Evolutionary conservation across 2,888 invertebrate species (phyloP), one percentile per base, ranked within the genome.

Genomic region (Dermolepida albohirtum): DNA sequence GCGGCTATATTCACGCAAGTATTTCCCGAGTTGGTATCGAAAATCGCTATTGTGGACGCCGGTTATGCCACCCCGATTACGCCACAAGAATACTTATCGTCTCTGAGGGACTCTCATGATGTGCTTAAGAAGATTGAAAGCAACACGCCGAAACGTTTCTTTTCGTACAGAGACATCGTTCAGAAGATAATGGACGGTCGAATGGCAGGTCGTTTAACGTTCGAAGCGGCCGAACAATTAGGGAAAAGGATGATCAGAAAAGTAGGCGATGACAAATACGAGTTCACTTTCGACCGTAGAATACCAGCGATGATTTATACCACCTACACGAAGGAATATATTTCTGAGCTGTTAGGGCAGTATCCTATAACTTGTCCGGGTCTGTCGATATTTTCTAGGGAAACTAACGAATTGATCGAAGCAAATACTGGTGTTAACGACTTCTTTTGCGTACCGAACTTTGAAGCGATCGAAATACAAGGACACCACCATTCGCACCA

Each of bases 401-500:
- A 40, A 22, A 69, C 44, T 29, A 17, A 41, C 34, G 59, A 50
- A 27, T 52, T 59, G 4, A 40, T 29, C 22, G 16, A 44, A 39
- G 39, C 16, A 17, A 40, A 59, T 29, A 52, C 52, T 40, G 41
- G 27, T 22, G 12, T 34, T 41, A 57, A 47, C 44, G 43, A 17
- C 6, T 54, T 39, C 40, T 52, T 66, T 10, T 34, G 63, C 10
- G 14, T 47, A 17, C 64, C 65, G 8, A 39, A 49, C 8, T 64
- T 64, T 40, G 22, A 55, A 52, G 27, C 17, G n/a, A 34, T 66
- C 7, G 59, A 59, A 14, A 14, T 69, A 6, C 27, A 66, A 1
- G 69, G 66, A 2, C 49, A 66, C 62, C 69, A 66, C 34, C 51
- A 65, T 62, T 52, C 44, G 1, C 69, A 66, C 40, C 62, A 65